Percentiles rank a stretch among this genome's conserved stretches.
These are phyloP conservation scores for Uloborus plumipes DNA, from an alignment of 2,888 invertebrate genomes.

Conservation along the genomic window DNA sequence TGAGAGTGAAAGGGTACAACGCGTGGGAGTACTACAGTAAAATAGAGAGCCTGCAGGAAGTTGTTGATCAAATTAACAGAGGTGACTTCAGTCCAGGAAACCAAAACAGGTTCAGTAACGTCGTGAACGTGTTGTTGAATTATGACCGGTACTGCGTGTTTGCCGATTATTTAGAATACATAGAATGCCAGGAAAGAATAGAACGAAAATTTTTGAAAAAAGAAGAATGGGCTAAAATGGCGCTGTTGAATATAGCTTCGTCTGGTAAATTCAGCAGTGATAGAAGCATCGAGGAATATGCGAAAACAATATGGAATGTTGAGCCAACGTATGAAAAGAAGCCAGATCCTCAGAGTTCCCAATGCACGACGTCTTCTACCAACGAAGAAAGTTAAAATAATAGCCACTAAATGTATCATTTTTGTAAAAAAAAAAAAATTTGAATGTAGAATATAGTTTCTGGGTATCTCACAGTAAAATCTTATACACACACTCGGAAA, in stretches of 20 bases:
- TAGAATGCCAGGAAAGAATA: slow-evolving; percentile 92
- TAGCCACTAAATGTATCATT: too few species aligned
- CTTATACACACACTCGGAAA: too few species aligned
- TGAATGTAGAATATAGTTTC: too few species aligned
- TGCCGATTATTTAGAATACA: slow-evolving; percentile 95
- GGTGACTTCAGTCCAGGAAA: slow-evolving; percentile 92
- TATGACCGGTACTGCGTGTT: slow-evolving; percentile 93
- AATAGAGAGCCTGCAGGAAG: slow-evolving; percentile 90
- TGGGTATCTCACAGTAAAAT: too few species aligned
- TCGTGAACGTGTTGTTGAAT: slow-evolving; percentile 90
- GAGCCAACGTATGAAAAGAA: slow-evolving; percentile 92
- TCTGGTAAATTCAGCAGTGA: slow-evolving; percentile 99
- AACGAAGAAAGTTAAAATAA: too few species aligned
- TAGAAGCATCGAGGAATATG: slow-evolving; percentile 96
- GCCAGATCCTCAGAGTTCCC: slow-evolving; percentile 70
- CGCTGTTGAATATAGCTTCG: slow-evolving; percentile 96
- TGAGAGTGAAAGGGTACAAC: slow-evolving; percentile 81
- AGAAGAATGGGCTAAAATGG: slow-evolving; percentile 94
- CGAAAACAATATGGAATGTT: slow-evolving; percentile 95
- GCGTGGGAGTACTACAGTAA: slow-evolving; percentile 92
- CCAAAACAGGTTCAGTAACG: slow-evolving; percentile 89
- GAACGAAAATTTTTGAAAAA: slow-evolving; percentile 88
- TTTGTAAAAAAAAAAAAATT: too few species aligned
- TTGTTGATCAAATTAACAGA: slow-evolving; percentile 95
- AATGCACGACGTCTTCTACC: too few species aligned